phyloP scores from a whole-genome alignment of 2,888 invertebrate genomes.

The Galerucella calmariensis region DNA sequence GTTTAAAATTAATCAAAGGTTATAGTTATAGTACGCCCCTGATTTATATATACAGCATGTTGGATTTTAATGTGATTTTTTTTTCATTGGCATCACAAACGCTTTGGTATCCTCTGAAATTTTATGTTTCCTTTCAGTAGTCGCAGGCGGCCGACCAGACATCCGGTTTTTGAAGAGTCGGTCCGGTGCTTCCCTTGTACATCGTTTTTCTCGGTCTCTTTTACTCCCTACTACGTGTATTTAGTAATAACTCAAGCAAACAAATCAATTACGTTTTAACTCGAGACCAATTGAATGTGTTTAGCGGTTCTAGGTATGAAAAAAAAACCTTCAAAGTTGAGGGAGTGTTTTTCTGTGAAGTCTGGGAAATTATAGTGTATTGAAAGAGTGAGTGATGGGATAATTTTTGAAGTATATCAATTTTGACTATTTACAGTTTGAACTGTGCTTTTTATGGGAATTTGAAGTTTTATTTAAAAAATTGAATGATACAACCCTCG shows the following conservation, averaged over 20 bases:
- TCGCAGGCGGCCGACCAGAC: conserved; percentile 51
- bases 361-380: too few relatives aligned
- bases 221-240: not conserved
- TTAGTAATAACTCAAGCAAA: not conserved
- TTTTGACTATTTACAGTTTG: too few relatives aligned
- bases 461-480: too few relatives aligned
- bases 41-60: not conserved
- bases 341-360: too few relatives aligned
- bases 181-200: conserved; percentile 37
- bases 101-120: conserved; percentile 44
- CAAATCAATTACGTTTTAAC: not conserved
- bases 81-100: conserved; percentile 10
- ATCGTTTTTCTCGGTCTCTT: not conserved
- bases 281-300: too few relatives aligned
- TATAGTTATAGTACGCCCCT: not conserved
- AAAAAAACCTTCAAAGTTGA: too few relatives aligned
- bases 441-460: too few relatives aligned
- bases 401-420: too few relatives aligned
- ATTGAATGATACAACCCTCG: too few relatives aligned
- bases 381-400: too few relatives aligned
- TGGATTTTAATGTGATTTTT: conserved; percentile 8
- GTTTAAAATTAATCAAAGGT: too few relatives aligned
- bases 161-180: conserved; percentile 48
- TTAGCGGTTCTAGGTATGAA: too few relatives aligned
- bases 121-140: conserved; percentile 47